Conservation (phyloP, 2,797 vertebrate genomes). For the Limosa lapponica region DNA sequence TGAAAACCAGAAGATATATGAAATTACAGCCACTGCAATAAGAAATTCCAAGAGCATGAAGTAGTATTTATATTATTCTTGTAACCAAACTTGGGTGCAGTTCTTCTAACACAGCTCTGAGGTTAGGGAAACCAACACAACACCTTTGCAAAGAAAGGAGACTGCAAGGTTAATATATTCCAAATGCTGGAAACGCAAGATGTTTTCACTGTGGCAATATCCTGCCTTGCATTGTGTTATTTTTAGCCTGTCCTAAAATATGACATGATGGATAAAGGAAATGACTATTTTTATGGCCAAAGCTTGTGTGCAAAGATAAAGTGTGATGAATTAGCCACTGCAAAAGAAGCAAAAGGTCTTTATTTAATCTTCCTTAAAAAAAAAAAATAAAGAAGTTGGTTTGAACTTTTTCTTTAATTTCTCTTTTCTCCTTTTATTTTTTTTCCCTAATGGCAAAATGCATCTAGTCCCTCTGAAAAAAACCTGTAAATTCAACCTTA, state of each 20-base stretch:
- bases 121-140: background rate
- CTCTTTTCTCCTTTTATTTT: background rate
- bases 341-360: background rate
- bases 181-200: slow-evolving; percentile 34
- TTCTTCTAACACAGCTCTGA: background rate
- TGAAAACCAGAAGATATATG: background rate
- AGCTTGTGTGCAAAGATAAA: slow-evolving; percentile 15
- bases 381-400: background rate
- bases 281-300: background rate
- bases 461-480: background rate
- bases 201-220: slow-evolving; percentile 37
- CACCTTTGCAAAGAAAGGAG: background rate
- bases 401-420: background rate
- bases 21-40: background rate
- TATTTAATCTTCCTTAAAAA: background rate
- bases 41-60: background rate
- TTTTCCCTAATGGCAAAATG: background rate
- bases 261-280: slow-evolving; percentile 42
- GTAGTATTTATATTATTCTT: background rate
- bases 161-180: slow-evolving; percentile 24
- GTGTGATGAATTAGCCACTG: background rate
- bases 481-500: background rate
- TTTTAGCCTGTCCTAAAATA: slow-evolving; percentile 44
- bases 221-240: slow-evolving; percentile 14
- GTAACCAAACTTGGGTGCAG: background rate